Evolutionary conservation across 2,113 vertebrate species (phyloP), one percentile per base, ranked within the genome.

Genomic region (Pitta sordida): DNA sequence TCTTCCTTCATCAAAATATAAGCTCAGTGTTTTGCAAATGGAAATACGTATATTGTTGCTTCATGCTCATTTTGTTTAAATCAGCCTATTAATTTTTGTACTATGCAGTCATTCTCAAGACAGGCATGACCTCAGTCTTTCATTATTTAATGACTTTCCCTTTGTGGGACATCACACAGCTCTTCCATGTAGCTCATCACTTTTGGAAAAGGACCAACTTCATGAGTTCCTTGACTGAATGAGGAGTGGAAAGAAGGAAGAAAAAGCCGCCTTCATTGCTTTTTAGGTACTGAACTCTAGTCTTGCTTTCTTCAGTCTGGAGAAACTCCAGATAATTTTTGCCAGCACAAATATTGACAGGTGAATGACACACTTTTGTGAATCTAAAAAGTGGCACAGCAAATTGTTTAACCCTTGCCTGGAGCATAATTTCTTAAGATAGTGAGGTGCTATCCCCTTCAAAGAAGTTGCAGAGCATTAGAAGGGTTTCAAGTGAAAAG

Each of bases 131-230:
- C 89, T 96, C 95, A 94, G 63, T 67, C 60, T 67, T 88, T 60
- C 84, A 34, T 85, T 84, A 90, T 83, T 96, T 89, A 58, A 87
- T 77, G 74, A 84, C 82, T 90, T 95, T 90, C 67, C 77, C 51
- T 86, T 94, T 86, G 60, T 68, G 79, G 83, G 81, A 91, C 27
- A 79, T 75, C 1, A 9, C 55, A 80, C 68, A 69, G 41, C 93
- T 94, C 95, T 97, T 93, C 94, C 89, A 69, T 59, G 68, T 88
- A 95, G 94, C 81, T 96, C 88, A 83, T 94, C 52, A 11, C 34
- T 95, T 86, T 78, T 94, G 70, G 65, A 86, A 93, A 93, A 73
- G 23, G 59, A 83, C 43, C 93, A 81, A 39, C 90, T 88, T 67
- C 24, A 68, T 41, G 75, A 89, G 83, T 87, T 94, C 75, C 83